Evolutionary conservation across 2,113 vertebrate species (phyloP), one percentile per base, ranked within the genome.

Genomic region (Quiscalus mexicanus): DNA sequence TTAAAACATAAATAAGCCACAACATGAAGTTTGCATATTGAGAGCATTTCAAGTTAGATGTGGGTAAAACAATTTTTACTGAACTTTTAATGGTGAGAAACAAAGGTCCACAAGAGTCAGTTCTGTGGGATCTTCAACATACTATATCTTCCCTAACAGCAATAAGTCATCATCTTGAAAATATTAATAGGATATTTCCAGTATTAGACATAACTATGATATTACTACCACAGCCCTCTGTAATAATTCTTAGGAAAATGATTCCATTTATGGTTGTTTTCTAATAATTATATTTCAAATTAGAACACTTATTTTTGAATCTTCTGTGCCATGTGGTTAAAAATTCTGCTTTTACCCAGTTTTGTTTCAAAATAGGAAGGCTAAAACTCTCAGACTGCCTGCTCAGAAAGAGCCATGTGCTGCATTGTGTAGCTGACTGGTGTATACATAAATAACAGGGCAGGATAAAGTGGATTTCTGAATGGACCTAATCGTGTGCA

Each of bases 391-490:
- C 33, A 55, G 41, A 21, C 31, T 56, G 58, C 20, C 17, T 35
- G n/a, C 71, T 94, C 68, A 64, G 73, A 64, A 67, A 62, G 42
- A 70, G 71, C 79, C 55, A 50, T 76, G 59, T 83, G 74, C 63
- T 90, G 67, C 42, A 67, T 76, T 69, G 63, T 93, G 79, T 39
- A 35, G 67, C 52, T 96, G 88, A 52, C 71, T 81, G 71, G 24
- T 90, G 14, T 80, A 30, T 49, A 83, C 56, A 39, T 56, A 95
- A 93, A 88, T 77, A 90, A 70, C 41, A 68, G 44, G 31, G 53
- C 12, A 55, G 81, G 64, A 76, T 81, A 69, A 91, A 96, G 42
- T 18, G 45, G 82, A 60, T 92, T 93, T 92, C 52, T 86, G 89
- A 95, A 94, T 88, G 71, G 87, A 59, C 33, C 35, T 83, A 56